A percentile compares a stretch with the other conserved stretches of the same genome.
These are phyloP conservation scores for Idaea straminata DNA, from an alignment of 2,888 invertebrate genomes.

Conservation along the genomic window DNA sequence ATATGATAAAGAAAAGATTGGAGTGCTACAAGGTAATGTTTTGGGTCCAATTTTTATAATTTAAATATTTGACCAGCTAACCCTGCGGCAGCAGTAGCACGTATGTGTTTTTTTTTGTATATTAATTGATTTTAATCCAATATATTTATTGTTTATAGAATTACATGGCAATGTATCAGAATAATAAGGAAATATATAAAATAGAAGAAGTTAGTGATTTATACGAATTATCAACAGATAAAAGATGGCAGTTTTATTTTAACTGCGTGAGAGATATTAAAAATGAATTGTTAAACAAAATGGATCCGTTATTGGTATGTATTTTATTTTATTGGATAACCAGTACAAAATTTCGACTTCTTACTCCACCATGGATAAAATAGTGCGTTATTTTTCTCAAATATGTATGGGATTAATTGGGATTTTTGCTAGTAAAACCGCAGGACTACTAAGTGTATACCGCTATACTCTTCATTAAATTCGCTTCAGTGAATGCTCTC, in stretches of 20 bases:
- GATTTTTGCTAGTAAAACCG: too few species aligned
- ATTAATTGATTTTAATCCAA: too few species aligned
- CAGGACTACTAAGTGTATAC: too few species aligned
- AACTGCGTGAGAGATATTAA: conserved; percentile 42
- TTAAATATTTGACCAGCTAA: not conserved
- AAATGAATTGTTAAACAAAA: conserved; percentile 44
- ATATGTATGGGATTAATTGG: too few species aligned
- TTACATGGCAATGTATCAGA: conserved; percentile 34
- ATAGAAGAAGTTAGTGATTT: conserved; percentile 36
- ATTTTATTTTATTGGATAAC: conserved; percentile 5
- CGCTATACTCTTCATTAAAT: too few species aligned
- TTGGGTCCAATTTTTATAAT: not conserved
- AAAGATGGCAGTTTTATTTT: conserved; percentile 62
- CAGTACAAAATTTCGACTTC: too few species aligned
- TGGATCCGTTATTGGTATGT: conserved; percentile 58
- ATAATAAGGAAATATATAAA: conserved; percentile 23
- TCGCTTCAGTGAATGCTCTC: too few species aligned
- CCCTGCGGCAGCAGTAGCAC: too few species aligned
- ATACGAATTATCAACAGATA: conserved; percentile 42
- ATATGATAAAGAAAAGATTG: conserved; percentile 47
- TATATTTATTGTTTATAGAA: conserved; percentile 38
- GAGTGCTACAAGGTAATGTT: conserved; percentile 58
- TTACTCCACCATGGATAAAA: too few species aligned
- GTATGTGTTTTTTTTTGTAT: too few species aligned
- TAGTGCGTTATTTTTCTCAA: too few species aligned